phyloP scores from a whole-genome alignment of 2,113 vertebrate genomes.

The Triplophysa rosa region DNA sequence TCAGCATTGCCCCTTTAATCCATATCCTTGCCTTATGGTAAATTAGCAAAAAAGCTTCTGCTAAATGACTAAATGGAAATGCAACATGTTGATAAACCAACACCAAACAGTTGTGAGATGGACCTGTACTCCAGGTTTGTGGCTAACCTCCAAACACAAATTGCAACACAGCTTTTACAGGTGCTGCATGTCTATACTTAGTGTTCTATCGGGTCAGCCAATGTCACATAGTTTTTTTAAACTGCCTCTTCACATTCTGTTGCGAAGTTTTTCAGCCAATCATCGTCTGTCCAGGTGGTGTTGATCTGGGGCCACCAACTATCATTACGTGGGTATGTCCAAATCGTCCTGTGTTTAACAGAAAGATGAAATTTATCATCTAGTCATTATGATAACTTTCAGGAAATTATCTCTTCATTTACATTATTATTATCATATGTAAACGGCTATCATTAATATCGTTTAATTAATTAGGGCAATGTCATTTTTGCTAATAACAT shows the following conservation, averaged over 20 bases:
- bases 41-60: too few species aligned
- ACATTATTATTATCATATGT: too few species aligned
- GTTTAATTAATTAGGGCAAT: too few species aligned
- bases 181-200: not conserved
- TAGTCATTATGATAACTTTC: too few species aligned
- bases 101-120: conserved; percentile 31
- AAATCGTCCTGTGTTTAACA: not conserved
- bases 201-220: not conserved
- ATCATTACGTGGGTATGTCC: not conserved
- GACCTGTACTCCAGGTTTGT: conserved; percentile 22
- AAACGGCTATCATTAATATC: too few species aligned
- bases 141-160: conserved; percentile 26
- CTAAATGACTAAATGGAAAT: too few species aligned
- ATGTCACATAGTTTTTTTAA: too few species aligned
- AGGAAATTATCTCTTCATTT: too few species aligned
- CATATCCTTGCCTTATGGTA: too few species aligned
- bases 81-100: conserved; percentile 22
- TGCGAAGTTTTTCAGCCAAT: conserved; percentile 9
- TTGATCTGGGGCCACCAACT: conserved; percentile 26
- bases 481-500: not conserved
- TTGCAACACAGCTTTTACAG: conserved; percentile 1
- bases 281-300: not conserved
- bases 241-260: too few species aligned
- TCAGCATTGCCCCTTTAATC: too few species aligned
- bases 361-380: not conserved